These are phyloP conservation scores for Capromys pilorides DNA, from an alignment of 2,797 vertebrate species.

Conservation along the genomic window DNA sequence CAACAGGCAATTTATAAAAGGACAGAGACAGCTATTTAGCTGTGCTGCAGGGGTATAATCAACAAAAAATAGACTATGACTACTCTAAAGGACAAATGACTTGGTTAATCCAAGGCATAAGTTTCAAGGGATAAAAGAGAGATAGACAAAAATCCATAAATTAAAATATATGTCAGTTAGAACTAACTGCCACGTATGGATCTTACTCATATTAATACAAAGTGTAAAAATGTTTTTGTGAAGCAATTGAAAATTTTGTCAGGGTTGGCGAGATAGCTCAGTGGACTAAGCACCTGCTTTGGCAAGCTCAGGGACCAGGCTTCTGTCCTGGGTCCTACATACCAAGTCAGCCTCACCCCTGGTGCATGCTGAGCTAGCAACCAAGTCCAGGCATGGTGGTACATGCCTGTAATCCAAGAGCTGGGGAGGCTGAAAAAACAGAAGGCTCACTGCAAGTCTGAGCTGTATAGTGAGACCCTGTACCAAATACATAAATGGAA, in stretches of 20 bases:
- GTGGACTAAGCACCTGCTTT: no score
- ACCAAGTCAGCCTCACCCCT: no score
- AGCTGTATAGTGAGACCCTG: no score
- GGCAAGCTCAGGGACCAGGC: no score
- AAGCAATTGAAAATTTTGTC: conserved; percentile 12
- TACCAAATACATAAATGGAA: no score
- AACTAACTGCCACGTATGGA: neutral
- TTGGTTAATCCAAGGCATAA: neutral
- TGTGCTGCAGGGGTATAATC: neutral
- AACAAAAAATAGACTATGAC: neutral
- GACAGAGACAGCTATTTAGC: neutral
- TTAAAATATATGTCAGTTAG: conserved; percentile 35
- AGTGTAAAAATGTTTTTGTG: neutral
- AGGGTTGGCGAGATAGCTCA: no score
- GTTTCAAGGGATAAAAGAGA: neutral
- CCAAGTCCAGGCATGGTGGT: no score
- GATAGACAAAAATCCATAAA: neutral
- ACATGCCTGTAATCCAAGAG: no score
- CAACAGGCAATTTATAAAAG: neutral
- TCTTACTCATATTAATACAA: conserved; percentile 43
- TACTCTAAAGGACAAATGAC: neutral
- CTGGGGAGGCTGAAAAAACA: no score
- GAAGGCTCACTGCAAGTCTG: no score
- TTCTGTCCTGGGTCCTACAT: no score
- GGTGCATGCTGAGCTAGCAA: no score